A percentile compares a stretch with the other conserved stretches of the same genome.
These are phyloP conservation scores for Marasmarcha lunaedactyla DNA, from an alignment of 2,888 invertebrate species.

Conservation along the genomic window DNA sequence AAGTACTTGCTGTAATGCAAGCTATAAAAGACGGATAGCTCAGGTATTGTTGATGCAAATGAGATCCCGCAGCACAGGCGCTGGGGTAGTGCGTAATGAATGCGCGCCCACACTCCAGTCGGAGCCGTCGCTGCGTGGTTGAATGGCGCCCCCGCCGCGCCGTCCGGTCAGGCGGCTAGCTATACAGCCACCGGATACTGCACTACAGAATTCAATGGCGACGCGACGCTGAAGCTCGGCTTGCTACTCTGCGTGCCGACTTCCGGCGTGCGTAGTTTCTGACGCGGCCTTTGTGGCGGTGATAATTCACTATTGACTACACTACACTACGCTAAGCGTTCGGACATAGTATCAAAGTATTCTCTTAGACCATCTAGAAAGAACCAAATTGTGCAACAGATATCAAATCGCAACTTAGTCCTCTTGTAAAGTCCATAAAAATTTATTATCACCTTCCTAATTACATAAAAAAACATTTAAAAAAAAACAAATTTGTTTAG, in stretches of 20 bases:
- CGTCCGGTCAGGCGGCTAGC: constrained; percentile 43
- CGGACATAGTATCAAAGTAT: too few relatives aligned
- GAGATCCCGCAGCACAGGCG: not conserved
- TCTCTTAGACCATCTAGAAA: too few relatives aligned
- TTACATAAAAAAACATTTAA: too few relatives aligned
- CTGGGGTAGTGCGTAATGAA: constrained; percentile 34
- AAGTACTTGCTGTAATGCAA: too few relatives aligned
- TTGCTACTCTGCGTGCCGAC: constrained; percentile 27
- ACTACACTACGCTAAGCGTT: not conserved
- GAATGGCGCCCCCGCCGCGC: constrained; percentile 40
- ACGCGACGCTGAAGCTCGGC: constrained; percentile 30
- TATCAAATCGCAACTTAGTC: too few relatives aligned
- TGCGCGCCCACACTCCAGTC: constrained; percentile 41
- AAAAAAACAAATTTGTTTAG: too few relatives aligned
- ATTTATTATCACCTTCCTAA: too few relatives aligned
- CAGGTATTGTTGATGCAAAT: not conserved
- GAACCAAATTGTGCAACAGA: too few relatives aligned
- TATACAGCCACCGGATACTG: too few relatives aligned
- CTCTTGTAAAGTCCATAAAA: not conserved
- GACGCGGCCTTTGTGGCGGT: not conserved
- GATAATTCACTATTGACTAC: too few relatives aligned
- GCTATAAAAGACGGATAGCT: too few relatives aligned
- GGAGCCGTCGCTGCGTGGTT: constrained; percentile 39
- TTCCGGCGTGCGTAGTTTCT: constrained; percentile 35
- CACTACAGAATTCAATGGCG: too few relatives aligned